Evolutionary conservation across 1,140 invertebrate species (phyloP).

Genomic region (Oryzaephilus surinamensis): DNA sequence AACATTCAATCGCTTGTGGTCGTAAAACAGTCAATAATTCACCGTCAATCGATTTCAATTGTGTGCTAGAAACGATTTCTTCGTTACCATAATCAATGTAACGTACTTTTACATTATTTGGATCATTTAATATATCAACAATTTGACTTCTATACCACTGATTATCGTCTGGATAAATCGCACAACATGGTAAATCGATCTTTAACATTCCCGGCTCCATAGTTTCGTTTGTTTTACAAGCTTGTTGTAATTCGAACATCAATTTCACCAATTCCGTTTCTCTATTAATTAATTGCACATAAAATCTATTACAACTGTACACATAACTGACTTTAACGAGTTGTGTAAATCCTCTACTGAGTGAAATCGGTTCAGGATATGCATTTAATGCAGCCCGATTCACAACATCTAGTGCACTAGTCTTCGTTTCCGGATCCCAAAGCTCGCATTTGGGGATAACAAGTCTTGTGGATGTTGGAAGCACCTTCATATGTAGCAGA

Average conservation of each 20-base stretch:
- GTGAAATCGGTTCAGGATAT: conserved; percentile 41
- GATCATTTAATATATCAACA: conserved; percentile 35
- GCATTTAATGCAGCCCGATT: conserved; percentile 30
- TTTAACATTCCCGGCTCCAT: conserved; percentile 30
- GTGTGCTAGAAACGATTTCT: conserved; percentile 45
- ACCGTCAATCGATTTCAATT: conserved; percentile 50
- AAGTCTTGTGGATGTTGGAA: conserved; percentile 52
- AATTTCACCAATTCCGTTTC: conserved; percentile 43
- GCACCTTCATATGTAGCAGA: conserved; percentile 49
- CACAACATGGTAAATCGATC: conserved; percentile 57
- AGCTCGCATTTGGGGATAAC: conserved; percentile 62
- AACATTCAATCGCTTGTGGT: conserved; percentile 67
- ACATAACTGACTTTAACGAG: conserved; percentile 57
- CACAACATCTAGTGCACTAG: conserved; percentile 32
- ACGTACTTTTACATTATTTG: conserved; percentile 43
- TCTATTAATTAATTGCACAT: conserved; percentile 53
- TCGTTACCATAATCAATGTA: conserved; percentile 78
- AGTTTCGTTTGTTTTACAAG: neutral
- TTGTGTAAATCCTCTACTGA: conserved; percentile 33
- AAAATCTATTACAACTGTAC: conserved; percentile 58
- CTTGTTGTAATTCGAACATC: conserved; percentile 41
- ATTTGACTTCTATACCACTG: conserved; percentile 64
- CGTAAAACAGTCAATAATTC: conserved; percentile 50
- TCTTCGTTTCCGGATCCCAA: conserved; percentile 40
- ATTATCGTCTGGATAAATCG: conserved; percentile 55